These are phyloP conservation scores for Gadopsis bispinosus DNA, from an alignment of 2,797 vertebrate species.

Conservation along the genomic window DNA sequence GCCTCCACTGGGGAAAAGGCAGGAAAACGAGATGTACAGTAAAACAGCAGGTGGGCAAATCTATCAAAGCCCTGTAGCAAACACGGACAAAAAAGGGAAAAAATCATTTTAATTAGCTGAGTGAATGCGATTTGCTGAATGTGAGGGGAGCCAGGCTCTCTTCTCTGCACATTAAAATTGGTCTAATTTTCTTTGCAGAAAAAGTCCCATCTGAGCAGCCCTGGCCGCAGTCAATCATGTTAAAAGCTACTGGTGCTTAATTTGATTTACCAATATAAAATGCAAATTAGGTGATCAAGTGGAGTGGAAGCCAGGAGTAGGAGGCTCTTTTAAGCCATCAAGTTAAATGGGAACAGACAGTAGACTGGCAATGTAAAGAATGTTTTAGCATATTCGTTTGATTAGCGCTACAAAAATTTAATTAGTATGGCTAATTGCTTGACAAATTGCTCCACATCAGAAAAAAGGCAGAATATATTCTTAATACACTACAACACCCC, in stretches of 20 bases:
- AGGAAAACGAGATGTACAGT: constrained; percentile 77
- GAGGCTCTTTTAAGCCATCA: constrained; percentile 98
- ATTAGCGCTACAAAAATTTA: constrained; percentile 98
- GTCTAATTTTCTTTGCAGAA: constrained; percentile 96
- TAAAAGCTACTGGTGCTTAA: constrained; percentile 99
- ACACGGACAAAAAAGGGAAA: constrained; percentile 82
- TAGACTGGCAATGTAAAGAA: constrained; percentile 94
- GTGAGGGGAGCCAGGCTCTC: constrained; percentile 87
- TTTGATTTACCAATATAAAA: constrained; percentile 99
- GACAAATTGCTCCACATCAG: constrained; percentile 96
- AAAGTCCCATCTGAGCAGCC: constrained; percentile 97
- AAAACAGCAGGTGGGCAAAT: constrained; percentile 94
- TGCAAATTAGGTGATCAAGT: constrained; percentile 99
- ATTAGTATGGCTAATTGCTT: constrained; percentile 97
- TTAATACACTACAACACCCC: constrained; percentile 77
- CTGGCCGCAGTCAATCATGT: constrained; percentile 99
- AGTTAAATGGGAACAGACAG: constrained; percentile 98
- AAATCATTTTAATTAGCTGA: constrained; percentile 99
- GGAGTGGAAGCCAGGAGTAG: constrained; percentile 94
- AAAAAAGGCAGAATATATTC: constrained; percentile 87
- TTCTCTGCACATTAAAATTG: constrained; percentile 95
- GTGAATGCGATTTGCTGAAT: constrained; percentile 96
- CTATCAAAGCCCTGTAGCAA: constrained; percentile 88
- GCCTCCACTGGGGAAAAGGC: constrained; percentile 21
- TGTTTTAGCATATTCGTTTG: constrained; percentile 99